phyloP scores from a whole-genome alignment of 37 sponge, comb jelly and placozoan species.

The Amphimedon queenslandica region DNA sequence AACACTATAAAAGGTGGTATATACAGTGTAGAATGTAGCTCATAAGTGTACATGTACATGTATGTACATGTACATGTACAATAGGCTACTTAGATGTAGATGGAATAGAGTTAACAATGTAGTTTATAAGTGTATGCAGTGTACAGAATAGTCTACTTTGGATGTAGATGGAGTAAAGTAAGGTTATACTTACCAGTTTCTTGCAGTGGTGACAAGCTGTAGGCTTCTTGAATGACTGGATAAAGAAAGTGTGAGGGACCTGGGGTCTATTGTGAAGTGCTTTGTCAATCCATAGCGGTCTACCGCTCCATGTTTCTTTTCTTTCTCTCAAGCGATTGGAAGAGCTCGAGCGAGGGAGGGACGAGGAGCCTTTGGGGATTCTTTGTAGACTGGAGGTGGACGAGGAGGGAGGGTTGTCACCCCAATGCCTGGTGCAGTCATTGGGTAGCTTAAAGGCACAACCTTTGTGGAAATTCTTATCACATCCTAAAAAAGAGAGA shows the following conservation, averaged over 20 bases:
- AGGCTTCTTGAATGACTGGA: constrained; percentile 70
- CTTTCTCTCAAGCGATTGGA: no score
- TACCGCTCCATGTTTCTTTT: constrained; percentile 64
- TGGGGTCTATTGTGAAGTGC: constrained; percentile 50
- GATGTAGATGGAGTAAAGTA: neutral
- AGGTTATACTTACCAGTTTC: constrained; percentile 65
- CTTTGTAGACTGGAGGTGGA: constrained; percentile 12
- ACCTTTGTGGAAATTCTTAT: constrained; percentile 80
- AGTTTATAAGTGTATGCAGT: no score
- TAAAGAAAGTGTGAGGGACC: constrained; percentile 89
- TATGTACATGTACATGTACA: no score
- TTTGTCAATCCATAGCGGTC: constrained; percentile 77
- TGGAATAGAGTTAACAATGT: no score
- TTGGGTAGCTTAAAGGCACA: constrained; percentile 88
- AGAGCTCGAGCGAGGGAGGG: constrained; percentile 6
- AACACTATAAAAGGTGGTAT: neutral
- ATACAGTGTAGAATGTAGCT: neutral
- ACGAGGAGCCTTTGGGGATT: neutral
- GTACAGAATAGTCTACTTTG: neutral
- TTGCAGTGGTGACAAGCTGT: constrained; percentile 88
- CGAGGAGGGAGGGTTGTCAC: constrained; percentile 1
- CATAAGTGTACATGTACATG: no score
- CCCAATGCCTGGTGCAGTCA: constrained; percentile 69
- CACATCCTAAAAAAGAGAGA: constrained; percentile 63
- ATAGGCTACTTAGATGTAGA: no score